These are phyloP conservation scores for Chrysopilus asiliformis DNA, from an alignment of 2,888 invertebrate species.

Conservation along the genomic window DNA sequence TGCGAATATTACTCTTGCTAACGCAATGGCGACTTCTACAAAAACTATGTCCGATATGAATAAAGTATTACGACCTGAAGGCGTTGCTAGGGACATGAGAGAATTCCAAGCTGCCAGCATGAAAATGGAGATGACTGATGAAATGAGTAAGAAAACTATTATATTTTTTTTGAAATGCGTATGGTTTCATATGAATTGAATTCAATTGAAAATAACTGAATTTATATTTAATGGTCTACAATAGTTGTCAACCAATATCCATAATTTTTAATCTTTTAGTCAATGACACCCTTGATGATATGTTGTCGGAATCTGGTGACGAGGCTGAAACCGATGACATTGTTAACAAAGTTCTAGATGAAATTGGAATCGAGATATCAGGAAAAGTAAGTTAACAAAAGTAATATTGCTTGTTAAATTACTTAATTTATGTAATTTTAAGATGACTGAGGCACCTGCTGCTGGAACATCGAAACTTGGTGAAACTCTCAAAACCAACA, in stretches of 20 bases:
- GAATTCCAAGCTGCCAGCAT: constrained; percentile 72
- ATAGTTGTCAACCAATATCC: background rate
- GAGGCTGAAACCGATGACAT: constrained; percentile 80
- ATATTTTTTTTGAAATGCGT: background rate
- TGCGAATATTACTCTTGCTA: constrained; percentile 74
- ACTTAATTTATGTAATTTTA: constrained; percentile 15
- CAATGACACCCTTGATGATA: constrained; percentile 81
- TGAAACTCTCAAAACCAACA: constrained; percentile 42
- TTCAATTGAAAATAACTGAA: too few relatives aligned
- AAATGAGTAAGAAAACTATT: constrained; percentile 63
- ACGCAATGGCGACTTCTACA: constrained; percentile 77
- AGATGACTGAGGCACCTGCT: constrained; percentile 54
- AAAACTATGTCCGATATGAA: constrained; percentile 85
- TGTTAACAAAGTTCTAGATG: constrained; percentile 84
- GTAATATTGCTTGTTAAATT: constrained; percentile 2
- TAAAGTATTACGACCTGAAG: constrained; percentile 71
- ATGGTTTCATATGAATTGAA: background rate
- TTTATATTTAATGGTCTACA: too few relatives aligned
- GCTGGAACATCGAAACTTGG: constrained; percentile 47
- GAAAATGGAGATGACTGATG: constrained; percentile 92
- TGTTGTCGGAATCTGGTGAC: constrained; percentile 77
- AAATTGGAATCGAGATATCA: constrained; percentile 89
- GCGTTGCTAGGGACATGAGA: constrained; percentile 67
- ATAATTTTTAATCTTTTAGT: constrained; percentile 39
- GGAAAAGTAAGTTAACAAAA: constrained; percentile 52